Percentiles rank a stretch among this genome's conserved stretches.
phyloP scores from a whole-genome alignment of 2,113 vertebrate species.

The Oncorhynchus keta region DNA sequence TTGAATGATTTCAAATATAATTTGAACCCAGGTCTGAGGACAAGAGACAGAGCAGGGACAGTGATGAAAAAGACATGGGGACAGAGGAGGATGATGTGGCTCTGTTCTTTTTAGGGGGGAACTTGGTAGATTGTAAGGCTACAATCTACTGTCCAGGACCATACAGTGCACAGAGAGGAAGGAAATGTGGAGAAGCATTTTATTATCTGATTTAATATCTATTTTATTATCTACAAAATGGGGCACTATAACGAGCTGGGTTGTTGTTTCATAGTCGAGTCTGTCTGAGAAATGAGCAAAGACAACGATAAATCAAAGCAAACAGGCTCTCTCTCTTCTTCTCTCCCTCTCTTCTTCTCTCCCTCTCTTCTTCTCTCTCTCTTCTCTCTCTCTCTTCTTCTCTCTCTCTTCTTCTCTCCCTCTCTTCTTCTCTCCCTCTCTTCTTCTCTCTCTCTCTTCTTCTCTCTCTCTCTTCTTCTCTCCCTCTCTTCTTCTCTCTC shows the following conservation, averaged over 20 bases:
- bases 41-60: not conserved
- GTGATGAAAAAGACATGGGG: slow-evolving; percentile 16
- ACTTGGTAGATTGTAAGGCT: slow-evolving; percentile 19
- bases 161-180: not conserved
- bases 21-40: too few relatives aligned
- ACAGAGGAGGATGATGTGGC: slow-evolving; percentile 22
- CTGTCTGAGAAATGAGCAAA: too few relatives aligned
- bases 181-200: not conserved
- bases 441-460: too few relatives aligned
- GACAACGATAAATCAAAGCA: too few relatives aligned
- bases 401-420: not conserved
- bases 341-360: too few relatives aligned
- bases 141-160: slow-evolving; percentile 3
- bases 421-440: too few relatives aligned
- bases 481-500: too few relatives aligned
- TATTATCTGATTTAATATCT: not conserved
- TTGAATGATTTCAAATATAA: too few relatives aligned
- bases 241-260: not conserved
- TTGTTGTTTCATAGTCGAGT: not conserved
- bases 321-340: too few relatives aligned
- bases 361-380: not conserved
- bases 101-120: slow-evolving; percentile 24
- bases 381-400: too few relatives aligned
- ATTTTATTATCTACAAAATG: not conserved
- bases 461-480: too few relatives aligned